These are phyloP conservation scores for Heliconius hortense DNA, from an alignment of 2,888 invertebrate species.

Conservation along the genomic window DNA sequence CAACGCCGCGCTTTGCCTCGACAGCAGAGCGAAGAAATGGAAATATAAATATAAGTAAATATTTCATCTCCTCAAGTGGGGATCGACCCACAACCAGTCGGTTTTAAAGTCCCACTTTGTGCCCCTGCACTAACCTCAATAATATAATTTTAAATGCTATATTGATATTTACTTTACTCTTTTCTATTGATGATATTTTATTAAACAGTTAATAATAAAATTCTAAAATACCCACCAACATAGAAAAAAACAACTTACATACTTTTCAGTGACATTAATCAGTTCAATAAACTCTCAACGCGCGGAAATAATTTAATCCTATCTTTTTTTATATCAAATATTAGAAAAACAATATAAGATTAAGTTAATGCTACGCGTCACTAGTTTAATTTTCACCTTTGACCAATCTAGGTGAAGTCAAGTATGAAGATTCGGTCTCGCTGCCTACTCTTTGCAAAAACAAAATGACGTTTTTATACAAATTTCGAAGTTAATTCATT, in stretches of 20 bases:
- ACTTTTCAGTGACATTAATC: not conserved
- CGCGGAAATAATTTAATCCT: not conserved
- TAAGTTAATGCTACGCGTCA: constrained; percentile 38
- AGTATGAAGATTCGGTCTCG: constrained; percentile 29
- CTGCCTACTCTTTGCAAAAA: constrained; percentile 26
- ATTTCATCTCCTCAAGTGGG: too few species aligned
- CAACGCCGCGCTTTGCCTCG: too few species aligned
- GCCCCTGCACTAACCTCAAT: too few species aligned
- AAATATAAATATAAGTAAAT: too few species aligned
- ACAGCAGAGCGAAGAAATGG: too few species aligned
- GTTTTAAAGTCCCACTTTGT: too few species aligned
- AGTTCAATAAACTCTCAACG: constrained; percentile 6
- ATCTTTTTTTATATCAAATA: not conserved
- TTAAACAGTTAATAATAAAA: not conserved
- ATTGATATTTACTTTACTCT: not conserved
- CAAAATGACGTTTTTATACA: constrained; percentile 15
- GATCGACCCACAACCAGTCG: too few species aligned
- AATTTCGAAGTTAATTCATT: not conserved
- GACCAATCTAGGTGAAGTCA: constrained; percentile 39
- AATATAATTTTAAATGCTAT: not conserved
- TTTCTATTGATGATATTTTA: not conserved
- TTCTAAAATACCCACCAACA: not conserved
- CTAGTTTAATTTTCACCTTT: constrained; percentile 45
- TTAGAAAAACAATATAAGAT: constrained; percentile 15
- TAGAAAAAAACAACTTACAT: not conserved